Conservation (phyloP, 2,113 vertebrate species). For the Poeciliopsis retropinna region DNA sequence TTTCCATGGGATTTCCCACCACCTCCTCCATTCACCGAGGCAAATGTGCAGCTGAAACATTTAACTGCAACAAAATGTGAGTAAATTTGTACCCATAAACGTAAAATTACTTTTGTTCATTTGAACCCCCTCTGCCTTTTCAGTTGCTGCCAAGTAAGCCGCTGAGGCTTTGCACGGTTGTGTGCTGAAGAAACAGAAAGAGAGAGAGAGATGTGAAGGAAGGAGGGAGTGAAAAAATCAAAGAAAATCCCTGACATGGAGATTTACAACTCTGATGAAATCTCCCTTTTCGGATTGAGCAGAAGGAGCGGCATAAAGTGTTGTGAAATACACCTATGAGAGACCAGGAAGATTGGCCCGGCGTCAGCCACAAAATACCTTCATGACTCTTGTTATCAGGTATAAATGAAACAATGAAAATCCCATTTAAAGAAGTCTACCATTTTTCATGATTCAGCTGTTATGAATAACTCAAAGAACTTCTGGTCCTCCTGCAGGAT, state of each 20-base stretch:
- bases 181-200: slow-evolving; percentile 17
- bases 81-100: slow-evolving; percentile 54
- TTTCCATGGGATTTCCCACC: no score
- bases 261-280: slow-evolving; percentile 76
- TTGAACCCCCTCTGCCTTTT: slow-evolving; percentile 24
- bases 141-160: slow-evolving; percentile 37
- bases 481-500: slow-evolving; percentile 3
- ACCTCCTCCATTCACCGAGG: background rate
- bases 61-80: slow-evolving; percentile 58
- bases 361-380: slow-evolving; percentile 10
- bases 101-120: slow-evolving; percentile 47
- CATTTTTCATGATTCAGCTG: slow-evolving; percentile 63
- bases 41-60: slow-evolving; percentile 52
- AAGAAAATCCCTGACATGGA: slow-evolving; percentile 71
- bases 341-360: slow-evolving; percentile 47
- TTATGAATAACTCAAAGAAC: slow-evolving; percentile 40
- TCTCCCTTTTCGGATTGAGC: slow-evolving; percentile 63
- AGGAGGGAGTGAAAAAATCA: slow-evolving; percentile 50
- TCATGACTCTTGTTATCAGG: slow-evolving; percentile 71
- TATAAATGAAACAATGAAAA: slow-evolving; percentile 74
- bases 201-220: slow-evolving; percentile 5
- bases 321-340: slow-evolving; percentile 33
- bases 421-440: slow-evolving; percentile 43
- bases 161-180: slow-evolving; percentile 50
- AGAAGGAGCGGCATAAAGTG: slow-evolving; percentile 60